These are phyloP conservation scores for Raja brachyura DNA, from an alignment of 2,113 vertebrate species.

Conservation along the genomic window DNA sequence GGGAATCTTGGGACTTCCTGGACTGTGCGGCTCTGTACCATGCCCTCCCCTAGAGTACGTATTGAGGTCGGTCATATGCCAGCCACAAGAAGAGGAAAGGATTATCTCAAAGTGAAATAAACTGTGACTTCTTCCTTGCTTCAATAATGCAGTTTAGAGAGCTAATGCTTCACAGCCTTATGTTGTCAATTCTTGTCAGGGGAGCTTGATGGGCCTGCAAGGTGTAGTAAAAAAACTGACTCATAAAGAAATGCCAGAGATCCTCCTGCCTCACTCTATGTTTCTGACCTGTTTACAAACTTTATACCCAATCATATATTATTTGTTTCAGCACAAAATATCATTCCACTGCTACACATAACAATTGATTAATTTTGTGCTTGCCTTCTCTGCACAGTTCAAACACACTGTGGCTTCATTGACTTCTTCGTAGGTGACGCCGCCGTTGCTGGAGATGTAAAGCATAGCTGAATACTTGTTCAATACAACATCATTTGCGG, in stretches of 20 bases:
- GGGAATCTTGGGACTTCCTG: not conserved
- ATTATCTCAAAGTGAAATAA: slow-evolving; percentile 24
- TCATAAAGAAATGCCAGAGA: slow-evolving; percentile 12
- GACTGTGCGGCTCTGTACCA: not conserved
- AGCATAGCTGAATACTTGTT: slow-evolving; percentile 39
- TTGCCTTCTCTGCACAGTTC: slow-evolving; percentile 41
- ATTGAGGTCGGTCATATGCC: not conserved
- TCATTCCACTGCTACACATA: not conserved
- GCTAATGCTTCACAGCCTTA: not conserved
- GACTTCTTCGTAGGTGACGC: slow-evolving; percentile 20
- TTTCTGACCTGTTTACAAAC: not conserved
- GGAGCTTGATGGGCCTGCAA: not conserved
- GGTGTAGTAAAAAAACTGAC: not conserved
- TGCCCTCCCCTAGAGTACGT: not conserved
- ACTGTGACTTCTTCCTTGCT: slow-evolving; percentile 4
- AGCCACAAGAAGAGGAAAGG: slow-evolving; percentile 13
- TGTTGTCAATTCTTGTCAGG: slow-evolving; percentile 1
- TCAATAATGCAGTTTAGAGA: not conserved
- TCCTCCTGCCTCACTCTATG: not conserved
- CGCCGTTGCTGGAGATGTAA: not conserved
- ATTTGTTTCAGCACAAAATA: not conserved
- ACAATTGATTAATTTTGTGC: not conserved
- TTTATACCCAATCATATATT: not conserved
- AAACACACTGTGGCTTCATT: slow-evolving; percentile 39
- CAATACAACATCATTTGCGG: slow-evolving; percentile 35